phyloP scores from a whole-genome alignment of 2,797 vertebrate genomes.

The Oreochromis mossambicus region DNA sequence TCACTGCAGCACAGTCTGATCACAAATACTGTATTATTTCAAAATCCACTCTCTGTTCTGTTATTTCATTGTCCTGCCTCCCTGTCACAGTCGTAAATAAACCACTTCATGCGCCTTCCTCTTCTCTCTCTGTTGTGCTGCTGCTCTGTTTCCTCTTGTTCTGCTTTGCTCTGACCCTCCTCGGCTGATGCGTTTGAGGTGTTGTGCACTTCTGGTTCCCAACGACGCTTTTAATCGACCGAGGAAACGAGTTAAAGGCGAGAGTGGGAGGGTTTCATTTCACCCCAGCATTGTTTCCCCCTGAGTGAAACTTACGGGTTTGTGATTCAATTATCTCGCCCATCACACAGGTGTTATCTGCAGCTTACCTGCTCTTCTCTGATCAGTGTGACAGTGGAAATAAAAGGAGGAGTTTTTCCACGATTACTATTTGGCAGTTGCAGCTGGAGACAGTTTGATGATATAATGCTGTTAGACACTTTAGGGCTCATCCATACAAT shows the following conservation, averaged over 20 bases:
- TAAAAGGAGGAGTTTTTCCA: neutral
- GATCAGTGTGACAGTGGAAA: neutral
- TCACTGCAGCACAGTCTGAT: neutral
- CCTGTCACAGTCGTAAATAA: neutral
- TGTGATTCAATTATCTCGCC: conserved; percentile 32
- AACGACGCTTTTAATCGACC: neutral
- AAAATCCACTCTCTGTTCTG: neutral
- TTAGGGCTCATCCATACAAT: neutral
- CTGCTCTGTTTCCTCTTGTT: conserved; percentile 25
- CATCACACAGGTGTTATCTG: neutral
- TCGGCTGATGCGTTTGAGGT: conserved; percentile 40
- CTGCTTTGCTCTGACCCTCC: neutral
- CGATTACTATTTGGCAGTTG: neutral
- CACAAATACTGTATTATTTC: neutral
- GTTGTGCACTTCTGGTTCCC: conserved; percentile 51
- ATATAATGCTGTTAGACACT: neutral
- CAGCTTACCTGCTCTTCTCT: neutral
- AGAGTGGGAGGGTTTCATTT: neutral
- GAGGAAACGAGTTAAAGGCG: conserved; percentile 29
- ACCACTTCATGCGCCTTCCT: neutral
- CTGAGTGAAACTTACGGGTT: neutral
- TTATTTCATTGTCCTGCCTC: neutral
- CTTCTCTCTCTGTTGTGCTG: neutral
- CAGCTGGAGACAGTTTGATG: neutral
- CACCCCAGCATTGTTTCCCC: neutral